Evolutionary conservation across 2,113 vertebrate species (phyloP).

Genomic region (Collichthys lucidus): DNA sequence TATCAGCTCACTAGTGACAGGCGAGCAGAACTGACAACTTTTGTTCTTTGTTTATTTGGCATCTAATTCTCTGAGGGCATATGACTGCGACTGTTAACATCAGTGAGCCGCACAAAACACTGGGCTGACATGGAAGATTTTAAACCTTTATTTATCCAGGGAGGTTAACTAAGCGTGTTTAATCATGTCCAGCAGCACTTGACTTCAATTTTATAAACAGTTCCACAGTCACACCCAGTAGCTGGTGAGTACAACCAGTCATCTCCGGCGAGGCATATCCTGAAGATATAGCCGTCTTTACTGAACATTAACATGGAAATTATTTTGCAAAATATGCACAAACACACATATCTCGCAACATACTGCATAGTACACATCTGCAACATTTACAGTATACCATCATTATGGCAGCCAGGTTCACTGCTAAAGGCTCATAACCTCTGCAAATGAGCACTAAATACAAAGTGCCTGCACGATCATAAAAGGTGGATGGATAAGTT

Average conservation of each 20-base stretch:
- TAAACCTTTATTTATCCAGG: conserved; percentile 32
- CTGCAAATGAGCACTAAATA: too few species aligned
- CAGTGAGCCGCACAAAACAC: conserved; percentile 31
- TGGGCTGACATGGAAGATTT: conserved; percentile 1
- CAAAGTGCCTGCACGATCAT: too few species aligned
- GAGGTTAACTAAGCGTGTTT: conserved; percentile 32
- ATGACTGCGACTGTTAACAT: conserved; percentile 15
- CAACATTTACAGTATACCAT: not conserved
- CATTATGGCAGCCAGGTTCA: too few species aligned
- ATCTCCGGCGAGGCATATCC: not conserved
- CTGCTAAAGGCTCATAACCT: too few species aligned
- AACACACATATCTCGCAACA: not conserved
- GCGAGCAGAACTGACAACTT: not conserved
- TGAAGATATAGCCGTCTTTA: not conserved
- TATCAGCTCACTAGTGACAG: not conserved
- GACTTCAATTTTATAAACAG: conserved; percentile 22
- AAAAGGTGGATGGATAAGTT: too few species aligned
- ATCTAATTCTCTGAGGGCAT: conserved; percentile 8
- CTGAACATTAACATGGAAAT: not conserved
- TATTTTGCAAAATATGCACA: not conserved
- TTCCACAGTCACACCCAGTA: conserved; percentile 20
- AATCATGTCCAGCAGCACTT: conserved; percentile 27
- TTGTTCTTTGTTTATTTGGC: not conserved
- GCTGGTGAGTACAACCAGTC: not conserved
- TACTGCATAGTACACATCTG: not conserved